phyloP scores from a whole-genome alignment of 2,113 vertebrate species.

The Mirza zaza region DNA sequence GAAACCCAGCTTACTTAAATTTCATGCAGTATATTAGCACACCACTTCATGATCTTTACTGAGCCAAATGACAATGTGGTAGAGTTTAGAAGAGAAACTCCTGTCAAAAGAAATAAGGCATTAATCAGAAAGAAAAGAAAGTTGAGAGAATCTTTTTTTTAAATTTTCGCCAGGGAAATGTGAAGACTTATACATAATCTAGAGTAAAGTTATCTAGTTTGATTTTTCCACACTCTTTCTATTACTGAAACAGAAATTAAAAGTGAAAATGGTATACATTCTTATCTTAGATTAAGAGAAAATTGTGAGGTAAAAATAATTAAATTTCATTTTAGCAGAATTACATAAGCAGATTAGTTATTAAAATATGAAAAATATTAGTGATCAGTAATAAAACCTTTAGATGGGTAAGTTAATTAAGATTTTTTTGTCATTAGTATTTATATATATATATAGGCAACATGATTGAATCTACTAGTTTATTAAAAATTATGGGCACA shows the following conservation, averaged over 20 bases:
- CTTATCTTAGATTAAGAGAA: background rate
- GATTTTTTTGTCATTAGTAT: background rate
- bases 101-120: background rate
- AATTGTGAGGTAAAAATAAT: background rate
- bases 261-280: background rate
- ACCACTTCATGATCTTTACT: background rate
- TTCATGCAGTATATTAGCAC: background rate
- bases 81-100: background rate
- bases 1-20: background rate
- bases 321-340: background rate
- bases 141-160: background rate
- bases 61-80: background rate
- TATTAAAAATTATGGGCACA: background rate
- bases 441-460: background rate
- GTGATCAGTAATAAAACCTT: background rate
- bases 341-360: background rate
- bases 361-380: background rate
- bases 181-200: background rate
- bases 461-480: background rate
- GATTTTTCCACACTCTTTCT: background rate
- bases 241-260: background rate
- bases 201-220: background rate
- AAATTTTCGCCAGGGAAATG: background rate
- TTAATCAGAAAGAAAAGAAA: slow-evolving; percentile 1
- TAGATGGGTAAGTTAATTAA: background rate